Evolutionary conservation across 2,888 invertebrate genomes (phyloP), one percentile per base, ranked within the genome.

Genomic region (Plebejus anna): DNA sequence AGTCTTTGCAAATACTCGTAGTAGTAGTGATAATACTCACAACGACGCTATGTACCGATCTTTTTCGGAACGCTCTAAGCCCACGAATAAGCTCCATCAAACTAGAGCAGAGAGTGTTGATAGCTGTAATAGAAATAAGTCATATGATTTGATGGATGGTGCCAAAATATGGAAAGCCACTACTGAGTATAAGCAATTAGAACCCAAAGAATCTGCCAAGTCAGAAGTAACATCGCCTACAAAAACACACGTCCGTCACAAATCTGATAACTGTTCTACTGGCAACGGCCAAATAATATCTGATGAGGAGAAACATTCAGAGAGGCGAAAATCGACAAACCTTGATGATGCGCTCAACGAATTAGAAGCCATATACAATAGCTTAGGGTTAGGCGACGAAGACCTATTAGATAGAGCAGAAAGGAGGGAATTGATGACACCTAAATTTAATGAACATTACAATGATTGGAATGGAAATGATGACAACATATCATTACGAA

Each of bases 301-400:
- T 78, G 90, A 94, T 73, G 92, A 94, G 76, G 94, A 94, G 81
- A 91, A 90, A 81, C 87, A 84, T 82, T 93, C 93, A 77, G 93
- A 94, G 82, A 90, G 94, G 82, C 90, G 95, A 81, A 97, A 96
- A 87, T 97, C 97, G 2, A 96, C 96, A 22, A 97, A 97, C 87
- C 94, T 98, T 61, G 98, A 98, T 85, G 98, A 98, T 84, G 98
- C 98, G 76, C 94, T 98, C 38, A 96, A 96, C 83, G 98, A 98
- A 89, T 89, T 98, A 77, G 98, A 98, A 92, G 97, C 97, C n/a
- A 98, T 98, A 84, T 97, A 97, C 85, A 97, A 97, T 82, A 98
- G 97, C 82, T 94, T 98, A 77, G 96, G 96, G n/a, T 92, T 98
- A 75, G 97, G 96, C 0, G 98, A 98, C 84, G 97, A 97, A 86